Evolutionary conservation across 2,888 invertebrate species (phyloP), one percentile per base, ranked within the genome.

Genomic region (Polylopha cassiicola): DNA sequence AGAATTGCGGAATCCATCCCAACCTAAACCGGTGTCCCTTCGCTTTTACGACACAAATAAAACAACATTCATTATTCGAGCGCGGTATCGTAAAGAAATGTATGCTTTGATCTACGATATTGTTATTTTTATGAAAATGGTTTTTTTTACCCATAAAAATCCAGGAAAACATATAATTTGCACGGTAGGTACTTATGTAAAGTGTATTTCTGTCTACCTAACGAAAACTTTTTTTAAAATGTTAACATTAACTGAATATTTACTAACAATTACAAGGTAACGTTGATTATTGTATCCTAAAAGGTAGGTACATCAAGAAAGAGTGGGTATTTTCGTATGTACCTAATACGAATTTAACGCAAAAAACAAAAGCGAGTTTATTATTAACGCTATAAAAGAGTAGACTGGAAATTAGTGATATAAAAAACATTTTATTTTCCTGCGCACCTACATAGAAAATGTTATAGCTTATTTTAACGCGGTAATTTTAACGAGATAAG

Each of bases 1-100:
- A 60, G 65, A 70, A 67, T 67, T 62, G 51, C 47, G 36, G 43
- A 49, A 50, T 57, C 55, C 37, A 18, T 51, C 39, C 38, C 43
- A 49, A 41, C 48, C 46, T 47, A 48, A 44, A 48, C 43, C 37
- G 50, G 47, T 43, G 50, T 50, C 53, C 47, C 39, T 38, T 36
- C 43, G 56, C 51, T 50, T 42, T 50, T 47, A 53, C 32, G 47
- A 53, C 58, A 48, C 46, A 61, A 58, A 64, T 65, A 63, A 53
- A 44, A 46, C 53, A 51, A 44, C 55, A 50, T 52, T 48, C 52
- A 50, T 53, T 52, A 50, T 41, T 47, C 37, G 34, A 44, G 15
- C 21, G 30, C 38, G 22, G 23, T 23, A 28, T 29, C 18, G 17
- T 17, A 30, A 18, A 30, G 17, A 14, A 17, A 28, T 23, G 14